Evolutionary conservation across 1,140 invertebrate genomes (phyloP).

Genomic region (Luehdorfia chinensis): DNA sequence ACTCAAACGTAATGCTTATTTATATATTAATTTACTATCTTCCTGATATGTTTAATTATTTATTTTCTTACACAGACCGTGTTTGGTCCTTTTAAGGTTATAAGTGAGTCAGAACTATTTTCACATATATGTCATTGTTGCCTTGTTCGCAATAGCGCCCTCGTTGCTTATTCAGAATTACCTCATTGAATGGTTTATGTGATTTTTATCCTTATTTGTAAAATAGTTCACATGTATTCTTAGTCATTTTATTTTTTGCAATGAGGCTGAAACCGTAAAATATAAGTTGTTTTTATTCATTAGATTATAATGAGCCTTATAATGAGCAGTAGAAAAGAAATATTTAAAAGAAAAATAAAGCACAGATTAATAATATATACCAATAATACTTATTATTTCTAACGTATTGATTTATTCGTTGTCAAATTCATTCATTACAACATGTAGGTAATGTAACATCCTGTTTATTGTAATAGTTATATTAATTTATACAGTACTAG

Average conservation of each 20-base stretch:
- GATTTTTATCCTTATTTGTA: conserved; percentile 15
- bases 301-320: too few species aligned
- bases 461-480: background rate
- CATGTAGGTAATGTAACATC: background rate
- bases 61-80: conserved; percentile 1
- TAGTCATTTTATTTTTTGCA: background rate
- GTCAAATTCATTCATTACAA: too few species aligned
- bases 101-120: conserved; percentile 13
- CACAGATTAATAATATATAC: too few species aligned
- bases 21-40: background rate
- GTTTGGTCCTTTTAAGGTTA: conserved; percentile 10
- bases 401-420: too few species aligned
- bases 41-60: background rate
- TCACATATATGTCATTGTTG: conserved; percentile 13
- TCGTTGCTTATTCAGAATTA: conserved; percentile 16
- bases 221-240: conserved; percentile 8
- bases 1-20: too few species aligned
- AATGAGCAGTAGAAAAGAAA: too few species aligned
- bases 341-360: too few species aligned
- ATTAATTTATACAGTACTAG: too few species aligned
- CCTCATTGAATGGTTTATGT: conserved; percentile 2
- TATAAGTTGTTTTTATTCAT: too few species aligned
- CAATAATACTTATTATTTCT: too few species aligned
- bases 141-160: conserved; percentile 9
- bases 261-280: background rate